Conservation (phyloP, 2,113 vertebrate genomes). For the Anolis sagrei region DNA sequence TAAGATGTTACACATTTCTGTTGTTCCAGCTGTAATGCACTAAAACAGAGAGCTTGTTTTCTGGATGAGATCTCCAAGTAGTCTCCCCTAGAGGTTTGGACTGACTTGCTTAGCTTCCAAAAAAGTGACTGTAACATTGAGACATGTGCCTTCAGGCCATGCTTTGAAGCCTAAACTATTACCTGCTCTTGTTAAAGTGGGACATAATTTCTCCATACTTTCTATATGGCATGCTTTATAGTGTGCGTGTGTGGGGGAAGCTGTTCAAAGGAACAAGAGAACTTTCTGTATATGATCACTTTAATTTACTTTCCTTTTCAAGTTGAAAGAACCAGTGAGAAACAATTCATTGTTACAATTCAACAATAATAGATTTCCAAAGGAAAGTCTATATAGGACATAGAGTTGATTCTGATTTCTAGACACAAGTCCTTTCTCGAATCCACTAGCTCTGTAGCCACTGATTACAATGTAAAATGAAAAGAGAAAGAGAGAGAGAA, state of each 20-base stretch:
- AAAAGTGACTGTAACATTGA: background rate
- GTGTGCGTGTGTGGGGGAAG: too few relatives aligned
- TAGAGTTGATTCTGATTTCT: constrained; percentile 39
- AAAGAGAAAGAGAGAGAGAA: background rate
- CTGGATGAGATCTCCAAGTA: background rate
- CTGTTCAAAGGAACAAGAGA: background rate
- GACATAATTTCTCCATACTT: background rate
- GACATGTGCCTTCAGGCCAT: background rate
- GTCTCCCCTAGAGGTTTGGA: background rate
- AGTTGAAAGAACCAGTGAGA: constrained; percentile 31
- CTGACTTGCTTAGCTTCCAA: background rate
- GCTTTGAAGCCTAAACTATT: background rate
- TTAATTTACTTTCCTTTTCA: background rate
- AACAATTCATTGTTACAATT: constrained; percentile 19
- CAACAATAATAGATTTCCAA: constrained; percentile 37
- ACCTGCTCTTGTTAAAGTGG: background rate
- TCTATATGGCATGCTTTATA: background rate
- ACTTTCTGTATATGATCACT: background rate
- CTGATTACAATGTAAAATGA: constrained; percentile 49
- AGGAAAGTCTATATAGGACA: constrained; percentile 47
- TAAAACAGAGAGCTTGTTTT: background rate
- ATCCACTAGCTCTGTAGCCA: constrained; percentile 52
- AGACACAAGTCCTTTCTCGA: constrained; percentile 57
- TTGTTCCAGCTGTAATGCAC: background rate
- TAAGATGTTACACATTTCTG: background rate